Evolutionary conservation across 1,140 invertebrate genomes (phyloP).

Genomic region (Liolophura sinensis): DNA sequence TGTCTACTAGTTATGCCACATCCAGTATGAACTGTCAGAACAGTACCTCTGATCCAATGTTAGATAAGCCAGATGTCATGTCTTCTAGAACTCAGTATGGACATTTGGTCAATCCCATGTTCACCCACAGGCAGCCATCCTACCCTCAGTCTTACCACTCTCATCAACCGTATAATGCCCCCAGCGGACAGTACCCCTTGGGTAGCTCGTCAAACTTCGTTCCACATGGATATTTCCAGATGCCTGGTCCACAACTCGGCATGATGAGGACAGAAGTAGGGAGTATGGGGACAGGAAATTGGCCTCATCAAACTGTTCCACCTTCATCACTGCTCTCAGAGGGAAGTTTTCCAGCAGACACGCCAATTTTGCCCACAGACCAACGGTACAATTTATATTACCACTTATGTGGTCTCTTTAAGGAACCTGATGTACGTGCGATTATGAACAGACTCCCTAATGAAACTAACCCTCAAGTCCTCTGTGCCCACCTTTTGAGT

Average conservation of each 20-base stretch:
- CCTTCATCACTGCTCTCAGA: neutral
- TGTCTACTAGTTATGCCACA: neutral
- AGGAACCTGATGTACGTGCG: slow-evolving; percentile 81
- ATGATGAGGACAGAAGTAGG: too few species aligned
- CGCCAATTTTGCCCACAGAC: slow-evolving; percentile 63
- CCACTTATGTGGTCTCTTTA: slow-evolving; percentile 84
- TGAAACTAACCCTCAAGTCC: slow-evolving; percentile 83
- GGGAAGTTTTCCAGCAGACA: slow-evolving; percentile 15
- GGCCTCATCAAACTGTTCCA: neutral
- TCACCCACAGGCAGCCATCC: neutral
- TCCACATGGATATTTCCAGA: too few species aligned
- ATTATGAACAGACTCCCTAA: slow-evolving; percentile 85
- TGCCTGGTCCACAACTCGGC: too few species aligned
- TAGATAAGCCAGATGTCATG: too few species aligned
- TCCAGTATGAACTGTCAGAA: slow-evolving; percentile 47
- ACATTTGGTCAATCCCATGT: too few species aligned
- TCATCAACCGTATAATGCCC: neutral
- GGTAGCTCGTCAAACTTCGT: neutral
- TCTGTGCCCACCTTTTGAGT: slow-evolving; percentile 82
- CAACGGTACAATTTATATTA: slow-evolving; percentile 77
- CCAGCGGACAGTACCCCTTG: neutral
- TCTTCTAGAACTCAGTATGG: too few species aligned
- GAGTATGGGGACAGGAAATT: too few species aligned
- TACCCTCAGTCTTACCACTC: neutral
- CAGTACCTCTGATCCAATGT: slow-evolving; percentile 60